phyloP scores from a whole-genome alignment of 1,140 invertebrate genomes.

The Schlechtendalia chinensis region DNA sequence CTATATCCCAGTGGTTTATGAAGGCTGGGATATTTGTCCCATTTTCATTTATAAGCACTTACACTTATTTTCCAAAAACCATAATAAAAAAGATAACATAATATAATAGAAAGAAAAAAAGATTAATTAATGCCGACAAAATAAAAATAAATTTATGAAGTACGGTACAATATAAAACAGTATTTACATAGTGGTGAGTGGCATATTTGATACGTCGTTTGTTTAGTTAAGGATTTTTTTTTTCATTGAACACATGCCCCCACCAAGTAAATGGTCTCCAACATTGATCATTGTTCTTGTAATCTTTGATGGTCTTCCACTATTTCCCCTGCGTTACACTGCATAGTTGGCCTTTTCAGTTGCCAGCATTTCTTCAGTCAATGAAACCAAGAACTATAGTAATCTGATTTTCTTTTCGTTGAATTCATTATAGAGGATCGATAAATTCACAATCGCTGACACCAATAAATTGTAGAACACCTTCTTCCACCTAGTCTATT shows the following conservation, averaged over 20 bases:
- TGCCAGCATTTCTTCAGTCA: slow-evolving; percentile 13
- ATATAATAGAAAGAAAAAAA: too few relatives aligned
- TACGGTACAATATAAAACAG: not conserved
- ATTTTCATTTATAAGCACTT: not conserved
- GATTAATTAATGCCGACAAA: too few relatives aligned
- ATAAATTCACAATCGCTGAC: slow-evolving; percentile 9
- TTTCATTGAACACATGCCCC: not conserved
- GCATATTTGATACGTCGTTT: slow-evolving; percentile 2
- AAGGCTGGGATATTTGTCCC: not conserved
- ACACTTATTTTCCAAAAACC: not conserved
- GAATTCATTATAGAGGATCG: slow-evolving; percentile 1
- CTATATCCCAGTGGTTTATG: not conserved
- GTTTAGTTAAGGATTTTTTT: not conserved
- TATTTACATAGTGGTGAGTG: not conserved
- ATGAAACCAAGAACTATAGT: not conserved
- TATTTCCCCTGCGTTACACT: not conserved
- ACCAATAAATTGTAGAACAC: too few relatives aligned
- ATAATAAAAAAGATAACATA: too few relatives aligned
- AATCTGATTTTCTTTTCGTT: not conserved
- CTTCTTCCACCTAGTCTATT: too few relatives aligned
- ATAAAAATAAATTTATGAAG: slow-evolving; percentile 3
- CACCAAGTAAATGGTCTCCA: not conserved
- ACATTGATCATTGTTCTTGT: not conserved
- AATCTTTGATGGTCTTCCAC: slow-evolving; percentile 8
- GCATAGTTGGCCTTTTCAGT: not conserved